Conservation (phyloP, 2,888 invertebrate species). For the Drosophila mimetica region DNA sequence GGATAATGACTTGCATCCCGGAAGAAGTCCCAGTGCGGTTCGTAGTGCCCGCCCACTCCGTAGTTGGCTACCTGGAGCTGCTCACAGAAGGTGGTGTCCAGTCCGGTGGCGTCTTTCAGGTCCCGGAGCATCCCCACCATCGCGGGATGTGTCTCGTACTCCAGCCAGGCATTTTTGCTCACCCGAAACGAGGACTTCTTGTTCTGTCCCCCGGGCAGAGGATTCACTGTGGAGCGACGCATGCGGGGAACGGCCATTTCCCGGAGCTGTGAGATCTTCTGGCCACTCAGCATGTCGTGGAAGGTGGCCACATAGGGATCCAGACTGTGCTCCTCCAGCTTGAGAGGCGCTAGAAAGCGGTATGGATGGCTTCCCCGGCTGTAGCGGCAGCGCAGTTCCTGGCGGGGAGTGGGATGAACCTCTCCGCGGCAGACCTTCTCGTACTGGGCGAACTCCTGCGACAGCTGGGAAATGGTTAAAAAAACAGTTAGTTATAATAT, state of each 20-base stretch:
- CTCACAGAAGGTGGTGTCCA: slow-evolving; percentile 89
- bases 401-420: slow-evolving; percentile 53
- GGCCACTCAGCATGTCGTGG: slow-evolving; percentile 86
- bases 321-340: slow-evolving; percentile 85
- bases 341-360: slow-evolving; percentile 81
- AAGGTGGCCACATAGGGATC: slow-evolving; percentile 86
- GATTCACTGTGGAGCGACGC: slow-evolving; percentile 85
- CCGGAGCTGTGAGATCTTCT: slow-evolving; percentile 86
- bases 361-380: slow-evolving; percentile 56
- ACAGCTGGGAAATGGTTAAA: slow-evolving; percentile 50
- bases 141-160: slow-evolving; percentile 67
- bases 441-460: slow-evolving; percentile 82
- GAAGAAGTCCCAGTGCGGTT: slow-evolving; percentile 96
- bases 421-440: slow-evolving; percentile 83
- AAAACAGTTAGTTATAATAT: neutral
- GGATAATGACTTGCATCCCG: slow-evolving; percentile 90
- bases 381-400: slow-evolving; percentile 76
- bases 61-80: slow-evolving; percentile 99
- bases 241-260: slow-evolving; percentile 85
- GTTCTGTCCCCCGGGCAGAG: slow-evolving; percentile 93
- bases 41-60: slow-evolving; percentile 99
- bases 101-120: slow-evolving; percentile 88
- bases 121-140: slow-evolving; percentile 86
- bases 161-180: slow-evolving; percentile 87
- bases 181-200: slow-evolving; percentile 90